These are phyloP conservation scores for Brachyptera risi DNA, from an alignment of 2,888 invertebrate genomes.

Conservation along the genomic window DNA sequence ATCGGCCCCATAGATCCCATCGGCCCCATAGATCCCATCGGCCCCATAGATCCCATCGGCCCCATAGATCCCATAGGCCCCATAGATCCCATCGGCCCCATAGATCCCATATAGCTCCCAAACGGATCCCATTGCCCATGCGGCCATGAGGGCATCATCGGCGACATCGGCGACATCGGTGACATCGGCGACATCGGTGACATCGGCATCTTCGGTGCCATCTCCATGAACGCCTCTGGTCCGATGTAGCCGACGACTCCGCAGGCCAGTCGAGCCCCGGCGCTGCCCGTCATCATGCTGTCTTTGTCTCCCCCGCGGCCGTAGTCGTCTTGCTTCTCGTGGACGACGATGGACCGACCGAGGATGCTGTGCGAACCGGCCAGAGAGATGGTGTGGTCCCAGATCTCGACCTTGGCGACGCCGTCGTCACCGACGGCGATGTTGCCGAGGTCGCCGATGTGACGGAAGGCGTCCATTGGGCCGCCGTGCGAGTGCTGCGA, in stretches of 20 bases:
- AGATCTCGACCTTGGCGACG: conserved; percentile 55
- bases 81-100: no score
- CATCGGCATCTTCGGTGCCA: no score
- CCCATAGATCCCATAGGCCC: no score
- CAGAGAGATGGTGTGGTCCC: conserved; percentile 60
- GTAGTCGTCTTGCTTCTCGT: conserved; percentile 68
- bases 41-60: no score
- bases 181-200: no score
- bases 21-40: no score
- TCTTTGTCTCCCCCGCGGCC: conserved; percentile 66
- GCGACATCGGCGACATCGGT: no score
- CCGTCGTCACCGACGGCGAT: conserved; percentile 57
- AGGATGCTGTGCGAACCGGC: conserved; percentile 64
- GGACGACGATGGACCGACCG: conserved; percentile 75
- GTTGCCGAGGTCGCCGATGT: conserved; percentile 84
- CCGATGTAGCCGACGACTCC: conserved; percentile 60
- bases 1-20: no score
- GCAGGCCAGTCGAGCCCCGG: conserved; percentile 60
- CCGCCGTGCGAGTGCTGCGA: conserved; percentile 62
- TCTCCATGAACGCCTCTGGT: not conserved
- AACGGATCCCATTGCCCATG: no score
- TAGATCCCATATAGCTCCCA: no score
- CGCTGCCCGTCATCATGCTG: conserved; percentile 55
- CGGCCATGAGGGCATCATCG: no score
- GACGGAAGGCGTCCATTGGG: conserved; percentile 62